phyloP scores from a whole-genome alignment of 2,113 vertebrate species.

The Balaeniceps rex region DNA sequence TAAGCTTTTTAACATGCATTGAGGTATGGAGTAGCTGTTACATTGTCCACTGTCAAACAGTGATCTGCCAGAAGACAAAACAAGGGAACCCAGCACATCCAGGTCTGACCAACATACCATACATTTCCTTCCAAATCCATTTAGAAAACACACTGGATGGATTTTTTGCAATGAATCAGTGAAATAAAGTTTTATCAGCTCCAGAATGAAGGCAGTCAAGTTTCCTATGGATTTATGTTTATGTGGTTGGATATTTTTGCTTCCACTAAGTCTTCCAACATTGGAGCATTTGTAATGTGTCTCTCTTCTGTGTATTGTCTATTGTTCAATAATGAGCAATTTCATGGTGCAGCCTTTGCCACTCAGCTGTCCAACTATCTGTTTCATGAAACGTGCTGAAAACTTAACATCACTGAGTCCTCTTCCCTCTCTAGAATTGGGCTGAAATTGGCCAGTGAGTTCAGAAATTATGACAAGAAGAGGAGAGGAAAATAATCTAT shows the following conservation, averaged over 20 bases:
- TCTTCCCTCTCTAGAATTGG: background rate
- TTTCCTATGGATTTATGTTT: background rate
- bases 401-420: rapidly evolving
- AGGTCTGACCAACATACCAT: background rate
- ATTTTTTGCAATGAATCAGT: background rate
- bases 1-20: background rate
- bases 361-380: background rate
- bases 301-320: background rate
- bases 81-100: background rate
- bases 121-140: background rate
- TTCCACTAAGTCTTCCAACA: background rate
- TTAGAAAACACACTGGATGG: background rate
- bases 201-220: background rate
- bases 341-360: background rate
- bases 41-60: background rate
- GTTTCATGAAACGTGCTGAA: background rate
- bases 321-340: background rate
- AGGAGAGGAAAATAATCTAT: background rate
- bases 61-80: background rate
- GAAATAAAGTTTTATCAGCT: background rate
- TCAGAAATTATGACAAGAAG: background rate
- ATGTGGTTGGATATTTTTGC: background rate
- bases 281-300: background rate
- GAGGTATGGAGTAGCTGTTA: background rate
- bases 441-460: background rate